Evolutionary conservation across 2,888 invertebrate species (phyloP), one percentile per base, ranked within the genome.

Genomic region (Miltochrista miniata): DNA sequence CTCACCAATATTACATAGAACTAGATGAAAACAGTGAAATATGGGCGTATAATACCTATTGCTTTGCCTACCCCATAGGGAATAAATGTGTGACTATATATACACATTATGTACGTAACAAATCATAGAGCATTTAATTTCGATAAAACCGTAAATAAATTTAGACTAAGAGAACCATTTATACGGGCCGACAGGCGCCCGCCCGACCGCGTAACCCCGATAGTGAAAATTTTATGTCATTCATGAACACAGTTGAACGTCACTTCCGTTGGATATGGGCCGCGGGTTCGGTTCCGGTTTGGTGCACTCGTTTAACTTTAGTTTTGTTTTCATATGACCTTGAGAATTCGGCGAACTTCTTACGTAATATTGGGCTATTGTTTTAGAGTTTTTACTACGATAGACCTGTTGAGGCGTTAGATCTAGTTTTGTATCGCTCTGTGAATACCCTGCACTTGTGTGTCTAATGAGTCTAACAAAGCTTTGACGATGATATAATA

Each of bases 241-340:
- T 62, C 60, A 62, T 61, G 53, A 69, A 60, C 70, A 69, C 56
- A 61, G 61, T 44, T 53, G 58, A 74, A 77, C 85, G 84, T 82
- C 79, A 83, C 71, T 82, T 88, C 89, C 89, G 74, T 55, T 75
- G 76, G 73, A 83, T 75, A 81, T 80, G 79, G 79, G 82, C 74
- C 74, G 70, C 75, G 62, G 74, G 78, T 72, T 72, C 68, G 63
- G 87, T 83, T 79, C 81, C 79, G 79, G 81, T 87, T 82, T 78
- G 85, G 66, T 82, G 79, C 70, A 54, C 68, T 57, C 78, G 73
- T 80, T 85, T 85, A 81, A 81, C 61, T 75, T 84, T 79, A 82
- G 83, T 85, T 85, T 86, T 85, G 79, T 83, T 87, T 83, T 81
- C 76, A 54, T 72, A 64, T 71, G 83, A 83, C 89, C 89, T 90